Conservation (phyloP, 2,888 invertebrate species). For the Balanococcus diminutus region DNA sequence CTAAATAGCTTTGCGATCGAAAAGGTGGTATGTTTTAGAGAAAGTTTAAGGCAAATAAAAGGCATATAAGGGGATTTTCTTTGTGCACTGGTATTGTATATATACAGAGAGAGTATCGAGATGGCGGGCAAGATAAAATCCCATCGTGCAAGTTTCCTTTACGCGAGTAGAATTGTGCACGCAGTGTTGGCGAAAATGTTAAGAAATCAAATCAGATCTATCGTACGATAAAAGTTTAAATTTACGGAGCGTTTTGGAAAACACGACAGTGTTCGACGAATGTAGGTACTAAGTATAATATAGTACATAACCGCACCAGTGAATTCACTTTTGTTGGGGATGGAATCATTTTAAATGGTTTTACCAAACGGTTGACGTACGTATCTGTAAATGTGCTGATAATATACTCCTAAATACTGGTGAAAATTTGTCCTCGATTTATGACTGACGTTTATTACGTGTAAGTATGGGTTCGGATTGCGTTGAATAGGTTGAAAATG, state of each 20-base stretch:
- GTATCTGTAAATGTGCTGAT: background rate
- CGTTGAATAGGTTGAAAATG: background rate
- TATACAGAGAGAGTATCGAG: background rate
- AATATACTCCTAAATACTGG: background rate
- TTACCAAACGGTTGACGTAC: background rate
- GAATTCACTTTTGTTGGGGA: background rate
- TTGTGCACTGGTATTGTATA: background rate
- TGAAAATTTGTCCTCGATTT: background rate
- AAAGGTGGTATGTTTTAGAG: background rate
- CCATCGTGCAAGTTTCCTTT: background rate
- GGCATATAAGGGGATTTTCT: slow-evolving; percentile 20
- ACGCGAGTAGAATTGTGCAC: background rate
- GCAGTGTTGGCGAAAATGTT: background rate
- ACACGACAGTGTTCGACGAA: background rate
- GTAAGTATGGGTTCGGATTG: background rate
- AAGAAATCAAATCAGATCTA: background rate
- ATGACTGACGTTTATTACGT: background rate
- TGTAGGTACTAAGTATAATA: no score
- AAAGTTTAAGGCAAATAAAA: slow-evolving; percentile 21
- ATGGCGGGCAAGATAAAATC: background rate
- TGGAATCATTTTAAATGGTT: background rate
- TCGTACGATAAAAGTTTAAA: slow-evolving; percentile 5
- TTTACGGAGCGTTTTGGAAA: background rate
- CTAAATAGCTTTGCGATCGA: slow-evolving; percentile 4
- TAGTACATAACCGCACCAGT: background rate